Evolutionary conservation across 2,797 vertebrate species (phyloP).

Genomic region (Sebastes diploproa): DNA sequence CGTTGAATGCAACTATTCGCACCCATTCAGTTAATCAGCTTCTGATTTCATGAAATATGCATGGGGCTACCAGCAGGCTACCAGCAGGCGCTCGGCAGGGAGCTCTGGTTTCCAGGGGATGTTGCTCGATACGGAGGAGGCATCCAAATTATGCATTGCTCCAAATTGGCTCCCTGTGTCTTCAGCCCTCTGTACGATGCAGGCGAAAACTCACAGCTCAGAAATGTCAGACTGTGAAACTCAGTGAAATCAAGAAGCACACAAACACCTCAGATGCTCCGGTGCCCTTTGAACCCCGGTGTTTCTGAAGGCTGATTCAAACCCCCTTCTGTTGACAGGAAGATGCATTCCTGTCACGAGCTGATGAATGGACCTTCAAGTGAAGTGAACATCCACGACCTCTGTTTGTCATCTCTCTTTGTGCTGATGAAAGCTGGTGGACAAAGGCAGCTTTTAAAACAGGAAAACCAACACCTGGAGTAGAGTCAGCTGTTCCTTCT

Average conservation of each 20-base stretch:
- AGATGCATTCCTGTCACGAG: conserved; percentile 32
- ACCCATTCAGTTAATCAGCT: conserved; percentile 70
- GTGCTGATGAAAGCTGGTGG: conserved; percentile 5
- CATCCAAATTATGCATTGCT: conserved; percentile 57
- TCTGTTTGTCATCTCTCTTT: conserved; percentile 26
- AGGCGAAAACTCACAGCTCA: conserved; percentile 15
- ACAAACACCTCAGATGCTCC: conserved; percentile 1
- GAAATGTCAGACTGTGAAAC: conserved; percentile 34
- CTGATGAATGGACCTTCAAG: conserved; percentile 27
- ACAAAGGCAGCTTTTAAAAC: conserved; percentile 14
- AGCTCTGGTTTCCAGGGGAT: conserved; percentile 54
- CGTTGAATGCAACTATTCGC: conserved; percentile 55
- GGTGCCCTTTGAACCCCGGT: background rate
- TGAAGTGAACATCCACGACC: conserved; percentile 5
- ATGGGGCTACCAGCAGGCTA: conserved; percentile 60
- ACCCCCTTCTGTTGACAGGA: conserved; percentile 11
- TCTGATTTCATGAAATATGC: conserved; percentile 83
- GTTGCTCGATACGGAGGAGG: conserved; percentile 28
- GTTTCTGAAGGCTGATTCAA: conserved; percentile 4
- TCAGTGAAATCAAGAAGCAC: conserved; percentile 1
- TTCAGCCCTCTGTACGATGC: conserved; percentile 14
- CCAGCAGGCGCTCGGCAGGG: conserved; percentile 47
- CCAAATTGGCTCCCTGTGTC: conserved; percentile 62
- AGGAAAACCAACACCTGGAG: conserved; percentile 13
- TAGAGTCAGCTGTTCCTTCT: conserved; percentile 21